Conservation (phyloP, 1,140 invertebrate genomes). For the Antheraea pernyi region DNA sequence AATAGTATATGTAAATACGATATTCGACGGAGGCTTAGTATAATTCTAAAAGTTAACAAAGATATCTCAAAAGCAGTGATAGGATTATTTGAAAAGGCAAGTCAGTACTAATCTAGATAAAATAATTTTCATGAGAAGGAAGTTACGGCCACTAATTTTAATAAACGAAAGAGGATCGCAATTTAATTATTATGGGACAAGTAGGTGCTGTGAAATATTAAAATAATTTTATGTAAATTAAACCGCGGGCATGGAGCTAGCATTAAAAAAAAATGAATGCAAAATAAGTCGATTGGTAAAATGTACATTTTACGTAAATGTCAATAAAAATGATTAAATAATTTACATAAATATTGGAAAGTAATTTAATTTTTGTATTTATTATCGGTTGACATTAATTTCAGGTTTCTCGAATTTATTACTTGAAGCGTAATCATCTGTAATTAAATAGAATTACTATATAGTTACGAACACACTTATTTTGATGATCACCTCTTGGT, state of each 20-base stretch:
- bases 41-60: too few relatives aligned
- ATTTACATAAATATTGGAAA: constrained; percentile 1
- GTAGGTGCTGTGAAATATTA: neutral
- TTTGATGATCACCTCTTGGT: neutral
- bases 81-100: too few relatives aligned
- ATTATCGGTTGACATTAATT: neutral
- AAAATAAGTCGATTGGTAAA: neutral
- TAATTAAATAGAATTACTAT: neutral
- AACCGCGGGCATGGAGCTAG: neutral
- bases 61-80: too few relatives aligned
- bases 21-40: too few relatives aligned
- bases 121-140: too few relatives aligned
- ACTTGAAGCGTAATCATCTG: neutral
- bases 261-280: neutral
- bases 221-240: neutral
- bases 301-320: neutral
- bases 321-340: neutral
- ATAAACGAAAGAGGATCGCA: too few relatives aligned
- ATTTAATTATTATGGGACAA: too few relatives aligned
- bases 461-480: neutral
- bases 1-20: too few relatives aligned
- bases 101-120: too few relatives aligned
- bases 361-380: neutral
- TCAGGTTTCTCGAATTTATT: neutral
- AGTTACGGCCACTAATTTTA: too few relatives aligned